Base-by-base conservation (phyloP, 2,888 invertebrate species). In the Pelosia muscerda region DNA sequence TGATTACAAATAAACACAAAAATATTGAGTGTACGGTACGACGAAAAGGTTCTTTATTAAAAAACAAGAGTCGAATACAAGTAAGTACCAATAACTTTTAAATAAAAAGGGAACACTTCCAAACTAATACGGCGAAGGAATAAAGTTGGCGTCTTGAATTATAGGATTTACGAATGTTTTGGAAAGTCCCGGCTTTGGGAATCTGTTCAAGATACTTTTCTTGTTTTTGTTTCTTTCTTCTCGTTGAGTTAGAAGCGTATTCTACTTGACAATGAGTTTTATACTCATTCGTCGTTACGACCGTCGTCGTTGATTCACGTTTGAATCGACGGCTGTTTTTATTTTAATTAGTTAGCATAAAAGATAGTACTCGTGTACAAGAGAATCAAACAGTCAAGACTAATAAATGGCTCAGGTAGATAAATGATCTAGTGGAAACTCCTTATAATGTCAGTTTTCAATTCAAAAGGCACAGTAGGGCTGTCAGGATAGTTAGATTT, bases 181-280 rank as follows among this genome's bases (percentile, higher is more conserved):
- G 13, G 26, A 49, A n/a, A 49, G 25, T 26, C 11, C 26, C 26
- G 61, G 25, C 49, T 49, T 28, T 15, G n/a, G 22, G 49, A 59
- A 62, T 62, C 61, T 53, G 53, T 62, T 42, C 13, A 28, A 62
- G 49, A 62, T 59, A 25, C 38, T 59, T 59, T 38, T 49, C 59
- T 34, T 25, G 25, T 59, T 59, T 23, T 38, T 38, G 38, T 34
- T 59, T 58, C 23, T 59, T 59, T 19, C 19, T 59, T 19, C 19
- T 19, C 25, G 38, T 59, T 59, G 3, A 8, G 34, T 10, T 0
- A 38, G 10, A 38, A 19, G 38, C 38, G 15, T 31, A 15, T 38
- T 38, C 15, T 38, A 38, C 38, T 38, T 38, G 38, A 38, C 15
- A 38, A 38, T 38, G 38, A 15, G 15, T 38, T 38, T 28, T 6